Evolutionary conservation across 2,113 vertebrate species (phyloP), one percentile per base, ranked within the genome.

Genomic region (Podarcis cretensis): DNA sequence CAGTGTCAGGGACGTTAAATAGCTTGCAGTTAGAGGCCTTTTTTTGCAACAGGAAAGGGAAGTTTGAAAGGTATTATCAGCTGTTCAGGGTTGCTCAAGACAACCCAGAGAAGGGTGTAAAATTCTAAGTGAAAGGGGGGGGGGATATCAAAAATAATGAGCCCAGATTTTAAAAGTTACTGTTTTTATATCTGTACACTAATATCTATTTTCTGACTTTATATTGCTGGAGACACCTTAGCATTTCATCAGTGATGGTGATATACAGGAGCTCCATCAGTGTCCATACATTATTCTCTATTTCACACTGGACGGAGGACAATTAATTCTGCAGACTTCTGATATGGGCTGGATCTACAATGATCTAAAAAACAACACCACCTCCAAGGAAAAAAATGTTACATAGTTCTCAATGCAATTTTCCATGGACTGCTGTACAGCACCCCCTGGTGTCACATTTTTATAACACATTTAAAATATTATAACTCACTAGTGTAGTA

Each of bases 11-110:
- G 66, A 86, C 54, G 13, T 83, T 83, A 83, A 95, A 90, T 85
- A 90, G 84, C 84, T 92, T 92, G 68, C 82, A 78, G 43, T 75
- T 89, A 43, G 32, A 63, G 57, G 59, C 80, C 86, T 90, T 83
- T 90, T 75, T 89, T 18, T 12, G 12, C 16, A 93, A 86, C 80
- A 88, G 91, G 75, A 95, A 94, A 94, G 20, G 54, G 92, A 91
- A 87, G 16, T 91, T 86, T 85, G 77, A 93, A 91, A 91, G 32
- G 89, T 21, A 94, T 59, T 90, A 68, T 32, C 81, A 90, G 37
- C 77, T n/a, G 74, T 1, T 0, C 37, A 81, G 69, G 57, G 40
- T 48, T 85, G 10, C 18, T 59, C 83, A 88, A 90, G 78, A 92
- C 71, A 90, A 54, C 43, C 74, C 25, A 81, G 5, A 77, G 43